Evolutionary conservation across 2,113 vertebrate species (phyloP), one percentile per base, ranked within the genome.

Genomic region (Notarius lentiginosus): DNA sequence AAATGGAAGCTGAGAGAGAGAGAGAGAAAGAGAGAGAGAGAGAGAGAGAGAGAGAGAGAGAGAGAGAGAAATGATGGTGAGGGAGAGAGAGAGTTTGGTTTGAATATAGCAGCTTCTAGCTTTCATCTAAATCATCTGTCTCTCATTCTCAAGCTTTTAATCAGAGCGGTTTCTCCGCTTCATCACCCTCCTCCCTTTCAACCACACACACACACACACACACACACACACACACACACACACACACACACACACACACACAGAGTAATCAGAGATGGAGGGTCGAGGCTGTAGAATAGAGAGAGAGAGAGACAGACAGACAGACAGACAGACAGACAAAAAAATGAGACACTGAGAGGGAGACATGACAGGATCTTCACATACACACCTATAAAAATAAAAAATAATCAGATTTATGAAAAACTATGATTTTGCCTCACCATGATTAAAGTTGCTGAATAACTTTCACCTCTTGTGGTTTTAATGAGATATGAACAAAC

Each of bases 111-210:
- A 80, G 79, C 56, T 80, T 80, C 79, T 56, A 80, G 79, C 79
- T 58, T 80, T 80, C 79, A 80, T 80, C 79, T 60, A 80, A 80
- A 41, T 60, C 79, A 80, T 80, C 55, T 56, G 8, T 60, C 56
- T 79, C 27, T 58, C 55, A 18, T 80, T 80, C 55, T 80, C 55
- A 80, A 80, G 58, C 83, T 84, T 75, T 84, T 89, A 83, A 85
- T 88, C 83, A 88, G 87, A 77, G 76, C 27, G 30, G 60, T 83
- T 83, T 56, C 34, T 83, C n/a, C n/a, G 79, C 41, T 58, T 88
- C 89, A 89, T 87, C 24, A 60, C 82, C 86, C 85, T 76, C 65
- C 90, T 84, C 88, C 51, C 70, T 82, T 85, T 56, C 61, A 88
- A 86, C 47, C 81, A 60, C 34, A 60, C 86, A 24, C 89, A 30